phyloP scores from a whole-genome alignment of 2,888 invertebrate genomes.

The Allygus modestus region DNA sequence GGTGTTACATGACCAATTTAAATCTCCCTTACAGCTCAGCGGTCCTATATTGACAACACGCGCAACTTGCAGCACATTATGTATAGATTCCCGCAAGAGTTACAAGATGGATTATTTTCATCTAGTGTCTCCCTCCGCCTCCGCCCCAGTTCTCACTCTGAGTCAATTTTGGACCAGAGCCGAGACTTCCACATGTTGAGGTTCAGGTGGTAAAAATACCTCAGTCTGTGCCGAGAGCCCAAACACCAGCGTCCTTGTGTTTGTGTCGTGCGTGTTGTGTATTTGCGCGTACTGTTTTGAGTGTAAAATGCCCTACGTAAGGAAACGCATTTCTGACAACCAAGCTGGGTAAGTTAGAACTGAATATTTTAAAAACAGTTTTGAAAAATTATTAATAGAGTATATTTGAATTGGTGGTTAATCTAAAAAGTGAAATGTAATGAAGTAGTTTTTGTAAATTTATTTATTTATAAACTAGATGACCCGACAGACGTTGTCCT shows the following conservation, averaged over 20 bases:
- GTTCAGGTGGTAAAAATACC: conserved; percentile 39
- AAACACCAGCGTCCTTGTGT: background rate
- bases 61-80: too few species aligned
- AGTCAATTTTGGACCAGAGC: background rate
- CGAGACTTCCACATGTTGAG: conserved; percentile 12
- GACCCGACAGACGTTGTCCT: too few species aligned
- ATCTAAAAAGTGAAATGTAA: too few species aligned
- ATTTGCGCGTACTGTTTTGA: background rate
- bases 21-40: too few species aligned
- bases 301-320: conserved; percentile 3
- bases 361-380: background rate
- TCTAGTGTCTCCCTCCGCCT: background rate
- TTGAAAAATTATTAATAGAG: too few species aligned
- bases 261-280: conserved; percentile 1
- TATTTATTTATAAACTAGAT: too few species aligned
- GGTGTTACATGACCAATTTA: too few species aligned
- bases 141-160: conserved; percentile 6
- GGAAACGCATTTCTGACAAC: conserved; percentile 7
- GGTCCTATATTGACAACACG: too few species aligned
- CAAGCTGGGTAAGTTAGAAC: conserved; percentile 35
- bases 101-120: background rate
- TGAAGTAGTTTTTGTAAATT: too few species aligned
- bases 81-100: too few species aligned
- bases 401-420: too few species aligned
- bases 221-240: conserved; percentile 39